phyloP scores from a whole-genome alignment of 1,140 invertebrate species.

The Drosophila cardini region DNA sequence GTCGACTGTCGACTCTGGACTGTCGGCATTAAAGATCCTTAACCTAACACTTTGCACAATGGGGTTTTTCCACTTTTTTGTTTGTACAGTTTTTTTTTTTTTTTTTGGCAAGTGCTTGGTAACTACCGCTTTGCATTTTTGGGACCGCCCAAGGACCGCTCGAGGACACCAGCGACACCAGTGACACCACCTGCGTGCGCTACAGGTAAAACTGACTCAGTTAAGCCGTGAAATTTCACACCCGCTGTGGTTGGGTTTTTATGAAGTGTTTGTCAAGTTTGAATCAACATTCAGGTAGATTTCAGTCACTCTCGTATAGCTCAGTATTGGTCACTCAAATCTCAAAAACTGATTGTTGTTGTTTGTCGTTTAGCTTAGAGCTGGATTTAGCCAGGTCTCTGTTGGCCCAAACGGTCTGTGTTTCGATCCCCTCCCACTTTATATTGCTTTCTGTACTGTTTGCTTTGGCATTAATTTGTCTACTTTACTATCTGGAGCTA shows the following conservation, averaged over 20 bases:
- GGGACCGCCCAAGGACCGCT: constrained; percentile 42
- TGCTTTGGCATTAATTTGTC: constrained; percentile 63
- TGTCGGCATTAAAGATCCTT: constrained; percentile 59
- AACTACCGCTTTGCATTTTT: constrained; percentile 47
- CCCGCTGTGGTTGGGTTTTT: constrained; percentile 69
- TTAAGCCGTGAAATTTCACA: constrained; percentile 77
- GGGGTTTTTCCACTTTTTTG: constrained; percentile 37
- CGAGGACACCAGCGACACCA: constrained; percentile 29
- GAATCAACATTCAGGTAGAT: constrained; percentile 17
- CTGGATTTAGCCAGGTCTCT: neutral
- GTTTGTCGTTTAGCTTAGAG: constrained; percentile 15
- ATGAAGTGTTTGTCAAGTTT: constrained; percentile 54
- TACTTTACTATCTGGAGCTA: constrained; percentile 64
- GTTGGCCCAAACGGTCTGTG: constrained; percentile 5
- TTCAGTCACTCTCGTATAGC: neutral
- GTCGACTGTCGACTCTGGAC: neutral
- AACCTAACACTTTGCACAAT: constrained; percentile 48
- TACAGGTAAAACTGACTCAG: constrained; percentile 43
- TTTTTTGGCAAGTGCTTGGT: constrained; percentile 63
- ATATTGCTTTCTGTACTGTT: constrained; percentile 41
- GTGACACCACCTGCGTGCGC: no score
- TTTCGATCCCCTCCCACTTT: no score
- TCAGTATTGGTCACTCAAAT: constrained; percentile 27
- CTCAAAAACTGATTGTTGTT: constrained; percentile 36
- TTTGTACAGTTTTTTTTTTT: constrained; percentile 30